Conservation (phyloP, 1,140 invertebrate genomes). For the Temnothorax nylanderi region DNA sequence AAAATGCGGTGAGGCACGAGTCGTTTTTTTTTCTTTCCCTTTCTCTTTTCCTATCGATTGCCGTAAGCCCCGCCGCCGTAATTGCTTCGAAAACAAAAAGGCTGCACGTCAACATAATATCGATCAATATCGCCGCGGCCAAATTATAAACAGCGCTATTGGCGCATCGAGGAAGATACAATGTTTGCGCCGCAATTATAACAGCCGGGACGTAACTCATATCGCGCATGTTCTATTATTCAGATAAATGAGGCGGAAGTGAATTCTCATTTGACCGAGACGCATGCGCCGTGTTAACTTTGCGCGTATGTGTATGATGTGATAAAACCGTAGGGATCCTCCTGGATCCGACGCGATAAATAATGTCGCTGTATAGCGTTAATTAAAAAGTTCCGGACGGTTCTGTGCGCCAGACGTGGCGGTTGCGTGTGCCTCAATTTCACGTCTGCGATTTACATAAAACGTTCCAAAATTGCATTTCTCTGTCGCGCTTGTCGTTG, state of each 20-base stretch:
- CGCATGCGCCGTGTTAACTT: conserved; percentile 47
- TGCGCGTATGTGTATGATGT: conserved; percentile 7
- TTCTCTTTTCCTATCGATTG: background rate
- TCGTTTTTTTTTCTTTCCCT: background rate
- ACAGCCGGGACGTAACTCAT: conserved; percentile 33
- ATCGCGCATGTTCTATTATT: conserved; percentile 57
- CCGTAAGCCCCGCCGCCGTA: background rate
- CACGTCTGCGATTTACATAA: conserved; percentile 32
- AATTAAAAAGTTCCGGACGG: conserved; percentile 50
- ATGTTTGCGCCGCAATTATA: conserved; percentile 46
- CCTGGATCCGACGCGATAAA: conserved; percentile 39
- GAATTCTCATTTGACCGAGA: conserved; percentile 55
- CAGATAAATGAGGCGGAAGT: conserved; percentile 57
- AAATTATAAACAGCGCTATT: conserved; percentile 50
- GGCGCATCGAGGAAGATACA: conserved; percentile 16
- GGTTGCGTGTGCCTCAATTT: conserved; percentile 29
- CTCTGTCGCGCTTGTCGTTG: background rate
- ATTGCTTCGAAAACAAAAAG: conserved; percentile 41
- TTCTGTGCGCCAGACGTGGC: background rate
- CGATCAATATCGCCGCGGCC: conserved; percentile 18
- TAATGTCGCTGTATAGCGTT: conserved; percentile 45
- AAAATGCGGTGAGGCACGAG: background rate
- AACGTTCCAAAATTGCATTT: conserved; percentile 12
- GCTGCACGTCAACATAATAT: conserved; percentile 29
- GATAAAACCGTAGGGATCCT: conserved; percentile 33